phyloP scores from a whole-genome alignment of 2,888 invertebrate species.

The Cryptus viduatorius region DNA sequence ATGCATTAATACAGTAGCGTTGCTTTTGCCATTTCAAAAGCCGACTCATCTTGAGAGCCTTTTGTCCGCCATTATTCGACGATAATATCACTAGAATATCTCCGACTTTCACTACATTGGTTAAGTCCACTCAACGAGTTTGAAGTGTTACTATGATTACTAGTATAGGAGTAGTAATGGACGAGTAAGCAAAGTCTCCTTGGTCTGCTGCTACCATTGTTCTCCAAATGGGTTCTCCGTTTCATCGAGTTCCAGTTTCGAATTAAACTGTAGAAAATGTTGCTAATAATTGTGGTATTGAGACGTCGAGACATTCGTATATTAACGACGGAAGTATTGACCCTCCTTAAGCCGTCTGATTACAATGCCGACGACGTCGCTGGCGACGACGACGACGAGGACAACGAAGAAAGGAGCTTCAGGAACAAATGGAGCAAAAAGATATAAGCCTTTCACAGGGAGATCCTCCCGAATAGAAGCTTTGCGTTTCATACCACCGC shows the following conservation, averaged over 20 bases:
- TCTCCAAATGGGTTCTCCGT: not conserved
- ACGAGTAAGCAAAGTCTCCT: not conserved
- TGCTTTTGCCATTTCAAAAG: not conserved
- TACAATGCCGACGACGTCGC: not conserved
- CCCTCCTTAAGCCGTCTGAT: not conserved
- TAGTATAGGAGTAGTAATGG: not conserved
- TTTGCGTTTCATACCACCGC: slow-evolving; percentile 21
- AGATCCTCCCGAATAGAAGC: slow-evolving; percentile 27
- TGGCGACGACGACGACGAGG: slow-evolving; percentile 7
- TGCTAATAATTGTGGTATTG: not conserved
- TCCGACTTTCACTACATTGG: not conserved
- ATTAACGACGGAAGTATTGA: not conserved
- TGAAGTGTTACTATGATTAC: not conserved
- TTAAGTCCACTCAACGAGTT: not conserved
- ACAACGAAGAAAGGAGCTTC: slow-evolving; percentile 5
- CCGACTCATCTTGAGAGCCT: not conserved
- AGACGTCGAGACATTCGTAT: not conserved
- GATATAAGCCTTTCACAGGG: slow-evolving; percentile 39
- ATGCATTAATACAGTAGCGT: not conserved
- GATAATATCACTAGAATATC: not conserved
- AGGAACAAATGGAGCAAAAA: slow-evolving; percentile 31
- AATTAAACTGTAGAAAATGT: not conserved
- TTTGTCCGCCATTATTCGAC: not conserved
- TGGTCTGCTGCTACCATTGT: not conserved
- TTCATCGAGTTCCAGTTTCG: not conserved